Conservation (phyloP, 1,140 invertebrate species). For the Pentalonia nigronervosa region DNA sequence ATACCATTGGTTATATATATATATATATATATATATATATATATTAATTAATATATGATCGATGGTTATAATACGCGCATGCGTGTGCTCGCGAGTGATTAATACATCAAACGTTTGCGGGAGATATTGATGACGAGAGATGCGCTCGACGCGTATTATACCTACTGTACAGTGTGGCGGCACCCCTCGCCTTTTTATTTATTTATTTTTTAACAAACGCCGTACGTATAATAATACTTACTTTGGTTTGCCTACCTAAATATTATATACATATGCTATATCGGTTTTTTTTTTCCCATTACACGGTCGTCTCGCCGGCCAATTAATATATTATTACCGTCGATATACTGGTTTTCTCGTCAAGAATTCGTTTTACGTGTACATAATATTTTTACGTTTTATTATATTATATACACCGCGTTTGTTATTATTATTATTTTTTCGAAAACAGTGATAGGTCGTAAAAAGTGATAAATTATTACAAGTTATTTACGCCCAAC, state of each 20-base stretch:
- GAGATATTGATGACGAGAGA: background rate
- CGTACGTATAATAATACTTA: background rate
- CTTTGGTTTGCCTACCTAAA: background rate
- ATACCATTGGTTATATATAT: no score
- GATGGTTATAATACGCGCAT: background rate
- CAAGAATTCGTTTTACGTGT: slow-evolving; percentile 49
- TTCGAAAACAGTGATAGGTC: slow-evolving; percentile 50
- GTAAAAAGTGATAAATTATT: slow-evolving; percentile 58
- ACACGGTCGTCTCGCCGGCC: background rate
- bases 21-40: no score
- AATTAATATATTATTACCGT: slow-evolving; percentile 47
- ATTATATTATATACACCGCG: background rate
- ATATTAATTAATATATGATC: no score
- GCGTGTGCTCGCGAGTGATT: background rate
- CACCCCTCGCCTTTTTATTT: background rate
- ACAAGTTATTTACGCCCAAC: slow-evolving; percentile 55
- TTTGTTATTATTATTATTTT: slow-evolving; percentile 18
- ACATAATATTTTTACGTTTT: background rate
- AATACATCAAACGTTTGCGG: background rate
- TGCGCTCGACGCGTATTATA: background rate
- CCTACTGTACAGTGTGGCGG: no score
- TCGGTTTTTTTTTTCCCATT: background rate
- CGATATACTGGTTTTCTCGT: slow-evolving; percentile 54
- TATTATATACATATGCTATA: background rate
- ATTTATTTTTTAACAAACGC: background rate